Conservation (phyloP, 2,797 vertebrate genomes). For the Megaceryle alcyon region DNA sequence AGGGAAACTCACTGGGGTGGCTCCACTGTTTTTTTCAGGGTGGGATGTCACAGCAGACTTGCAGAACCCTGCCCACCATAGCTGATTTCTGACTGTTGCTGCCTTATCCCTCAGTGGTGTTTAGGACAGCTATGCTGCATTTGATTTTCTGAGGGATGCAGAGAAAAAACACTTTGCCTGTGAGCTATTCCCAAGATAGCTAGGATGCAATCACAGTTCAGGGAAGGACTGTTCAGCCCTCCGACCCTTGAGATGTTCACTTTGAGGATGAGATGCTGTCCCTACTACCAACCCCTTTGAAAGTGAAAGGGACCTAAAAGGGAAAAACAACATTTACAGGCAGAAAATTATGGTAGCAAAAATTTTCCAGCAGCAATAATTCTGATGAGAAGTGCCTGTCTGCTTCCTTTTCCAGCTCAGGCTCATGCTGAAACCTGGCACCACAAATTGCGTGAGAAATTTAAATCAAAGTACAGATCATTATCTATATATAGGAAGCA, state of each 20-base stretch:
- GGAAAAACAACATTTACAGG: neutral
- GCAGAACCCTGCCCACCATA: neutral
- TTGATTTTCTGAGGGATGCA: neutral
- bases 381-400: neutral
- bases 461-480: neutral
- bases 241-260: neutral
- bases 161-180: neutral
- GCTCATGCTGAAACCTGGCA: neutral
- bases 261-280: neutral
- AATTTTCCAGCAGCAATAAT: neutral
- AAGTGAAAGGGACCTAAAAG: neutral
- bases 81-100: neutral
- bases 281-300: neutral
- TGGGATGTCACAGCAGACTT: neutral
- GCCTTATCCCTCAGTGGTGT: neutral
- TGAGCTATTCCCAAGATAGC: neutral
- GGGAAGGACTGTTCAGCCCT: neutral
- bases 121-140: neutral
- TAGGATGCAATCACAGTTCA: neutral
- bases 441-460: neutral
- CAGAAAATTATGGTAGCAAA: neutral
- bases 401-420: neutral
- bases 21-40: fast-evolving
- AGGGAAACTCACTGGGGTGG: neutral
- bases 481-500: neutral